A percentile compares a stretch with the other conserved stretches of the same genome.
phyloP scores from a whole-genome alignment of 2,113 vertebrate species.

The Otolemur garnettii region DNA sequence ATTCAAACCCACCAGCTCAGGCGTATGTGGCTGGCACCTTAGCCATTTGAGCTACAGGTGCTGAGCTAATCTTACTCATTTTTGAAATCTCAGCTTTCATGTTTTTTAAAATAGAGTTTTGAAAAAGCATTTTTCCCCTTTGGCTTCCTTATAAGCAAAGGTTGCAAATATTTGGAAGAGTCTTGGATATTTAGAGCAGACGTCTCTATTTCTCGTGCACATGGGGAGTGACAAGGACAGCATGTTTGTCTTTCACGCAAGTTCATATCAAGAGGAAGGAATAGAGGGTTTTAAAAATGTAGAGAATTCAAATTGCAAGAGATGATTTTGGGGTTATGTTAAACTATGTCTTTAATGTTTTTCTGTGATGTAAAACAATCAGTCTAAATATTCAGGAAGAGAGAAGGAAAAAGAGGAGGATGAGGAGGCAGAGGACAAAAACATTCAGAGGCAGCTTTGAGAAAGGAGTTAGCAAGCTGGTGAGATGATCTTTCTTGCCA shows the following conservation, averaged over 20 bases:
- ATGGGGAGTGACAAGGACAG: not conserved
- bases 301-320: not conserved
- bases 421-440: not conserved
- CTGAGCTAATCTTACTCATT: not conserved
- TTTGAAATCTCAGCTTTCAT: not conserved
- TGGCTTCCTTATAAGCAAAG: not conserved
- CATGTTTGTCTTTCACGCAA: not conserved
- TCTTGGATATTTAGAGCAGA: too few species aligned
- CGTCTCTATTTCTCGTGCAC: not conserved
- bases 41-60: too few species aligned
- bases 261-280: slow-evolving; percentile 13
- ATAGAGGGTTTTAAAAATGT: not conserved
- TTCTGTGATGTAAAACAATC: not conserved
- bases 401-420: not conserved
- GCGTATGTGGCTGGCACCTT: too few species aligned
- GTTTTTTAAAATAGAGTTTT: not conserved
- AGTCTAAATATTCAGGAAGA: not conserved
- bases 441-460: not conserved
- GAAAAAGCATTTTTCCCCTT: not conserved
- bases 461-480: not conserved
- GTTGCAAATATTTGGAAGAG: not conserved
- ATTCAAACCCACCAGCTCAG: too few species aligned
- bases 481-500: too few species aligned
- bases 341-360: not conserved
- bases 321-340: not conserved